Base-by-base conservation (phyloP, 2,888 invertebrate species). In the Temnothorax rugatulus region DNA sequence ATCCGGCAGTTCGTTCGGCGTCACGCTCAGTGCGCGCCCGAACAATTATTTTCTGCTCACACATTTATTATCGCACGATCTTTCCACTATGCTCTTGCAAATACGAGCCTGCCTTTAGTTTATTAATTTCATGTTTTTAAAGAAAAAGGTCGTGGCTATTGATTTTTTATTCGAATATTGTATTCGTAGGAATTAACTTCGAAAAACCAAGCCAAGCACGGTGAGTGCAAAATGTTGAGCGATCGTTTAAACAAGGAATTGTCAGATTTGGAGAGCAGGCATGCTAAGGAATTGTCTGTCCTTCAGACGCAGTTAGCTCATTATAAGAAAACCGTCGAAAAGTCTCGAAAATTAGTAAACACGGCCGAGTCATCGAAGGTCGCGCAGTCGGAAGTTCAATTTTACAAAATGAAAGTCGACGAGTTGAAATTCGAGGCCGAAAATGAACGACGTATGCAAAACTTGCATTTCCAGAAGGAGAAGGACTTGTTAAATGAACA, bases 271-370 rank as follows among this genome's bases (percentile, higher is more conserved):
- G 94, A 94, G 74, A 91, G 87, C 15, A 92, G 91, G 21, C 94
- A 94, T 41, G 92, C 93, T 2, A 94, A 94, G 66, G 94, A 95
- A 79, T 88, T 94, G 0, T 93, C 93, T 0, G 90, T 93, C 2
- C 93, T 94, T 73, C 94, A 95, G 61, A 84, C 92, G 0, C 94
- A 95, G 34, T 64, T 94, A 13, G 84, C 90, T 0, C 91, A 92
- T 9, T 94, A 93, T 54, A 94, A 94, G 73, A 93, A 91, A 63
- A 94, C 93, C 0, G 92, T 94, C 0, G 94, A 95, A 13, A 95
- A 13, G 86, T 91, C 0, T 82, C 95, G 13, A 94, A 94, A 95
- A 52, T 77, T 94, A 18, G 89, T 92, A 2, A 93, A 91, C 91
- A 88, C 9, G n/a, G 91, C 92, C 0, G 91, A 93, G 25, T 87